phyloP scores from a whole-genome alignment of 2,797 vertebrate species.

The Nasua narica region DNA sequence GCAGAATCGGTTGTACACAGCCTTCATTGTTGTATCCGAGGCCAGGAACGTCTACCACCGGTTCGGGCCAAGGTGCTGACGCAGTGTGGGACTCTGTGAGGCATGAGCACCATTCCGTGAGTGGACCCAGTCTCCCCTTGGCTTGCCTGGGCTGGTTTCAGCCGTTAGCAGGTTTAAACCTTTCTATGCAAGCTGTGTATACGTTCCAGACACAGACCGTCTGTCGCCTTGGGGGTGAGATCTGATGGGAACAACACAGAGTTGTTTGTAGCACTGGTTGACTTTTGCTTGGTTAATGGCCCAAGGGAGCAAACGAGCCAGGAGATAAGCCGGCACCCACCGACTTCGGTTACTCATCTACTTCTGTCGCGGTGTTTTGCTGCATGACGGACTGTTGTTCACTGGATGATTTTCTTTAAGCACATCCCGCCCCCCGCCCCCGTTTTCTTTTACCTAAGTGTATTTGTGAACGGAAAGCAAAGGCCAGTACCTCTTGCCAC shows the following conservation, averaged over 20 bases:
- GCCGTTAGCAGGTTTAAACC: background rate
- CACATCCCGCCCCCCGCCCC: too few species aligned
- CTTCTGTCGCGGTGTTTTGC: background rate
- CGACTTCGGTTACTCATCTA: background rate
- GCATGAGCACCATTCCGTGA: fast-evolving
- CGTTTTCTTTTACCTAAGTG: background rate
- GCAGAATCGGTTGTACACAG: background rate
- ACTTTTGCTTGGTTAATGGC: background rate
- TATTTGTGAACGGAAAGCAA: background rate
- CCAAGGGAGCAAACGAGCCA: background rate
- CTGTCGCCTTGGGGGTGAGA: background rate
- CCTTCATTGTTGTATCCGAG: background rate
- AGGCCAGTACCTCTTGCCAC: background rate
- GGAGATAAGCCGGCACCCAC: background rate
- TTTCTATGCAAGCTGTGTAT: background rate
- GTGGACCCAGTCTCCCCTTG: background rate
- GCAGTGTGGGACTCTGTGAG: background rate
- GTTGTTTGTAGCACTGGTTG: background rate
- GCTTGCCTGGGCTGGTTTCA: background rate
- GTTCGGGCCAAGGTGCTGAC: background rate
- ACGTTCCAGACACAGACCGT: background rate
- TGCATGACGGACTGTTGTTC: background rate
- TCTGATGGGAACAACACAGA: background rate
- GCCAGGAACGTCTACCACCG: fast-evolving
- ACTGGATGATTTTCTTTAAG: background rate